Base-by-base conservation (phyloP, 2,888 invertebrate species). In the Xestia xanthographa region DNA sequence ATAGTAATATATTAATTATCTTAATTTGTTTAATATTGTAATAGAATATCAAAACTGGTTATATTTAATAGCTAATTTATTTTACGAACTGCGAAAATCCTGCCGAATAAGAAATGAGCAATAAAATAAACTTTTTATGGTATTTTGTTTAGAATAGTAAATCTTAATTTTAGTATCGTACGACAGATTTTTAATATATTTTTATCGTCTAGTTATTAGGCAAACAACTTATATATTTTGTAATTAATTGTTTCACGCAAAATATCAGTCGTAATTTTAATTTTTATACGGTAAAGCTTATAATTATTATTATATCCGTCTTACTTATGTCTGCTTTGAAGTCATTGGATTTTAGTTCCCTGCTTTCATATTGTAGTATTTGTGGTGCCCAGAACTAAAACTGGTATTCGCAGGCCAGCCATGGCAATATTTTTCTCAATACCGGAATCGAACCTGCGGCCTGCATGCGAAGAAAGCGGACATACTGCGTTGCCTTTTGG, bases 81-180 rank as follows among this genome's bases (percentile, higher is more conserved):
- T 69, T 72, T 70, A 76, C 17, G 68, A 66, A 14, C 56, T 71
- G 71, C 50, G 20, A 77, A 77, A 43, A 17, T 63, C 14, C 34
- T 67, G 50, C 4, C 9, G 22, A 66, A 48, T 34, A 2, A 3
- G 2, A 22, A 53, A 66, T 12, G 4, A 26, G 9, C 11, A 8
- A 3, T 12, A 8, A 45, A 62, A 79, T 50, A 74, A 26, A 20
- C 1, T 26, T 66, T 62, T 53, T 5, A 20, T 34, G 17, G 12
- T 34, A 20, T 56, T 75, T 62, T 6, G 22, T 53, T 69, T 20
- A 41, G 17, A 45, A 58, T 34, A n/a, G n/a, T 70, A 53, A 71
- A 80, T 77, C n/a, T 66, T n/a, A 20, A 50, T 77, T 80, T 80
- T 71, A 77, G 63, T 77, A 45, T 14, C 11, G 0, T 9, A 48